These are phyloP conservation scores for Trissolcus brochymenae DNA, from an alignment of 2,888 invertebrate species.

Conservation along the genomic window DNA sequence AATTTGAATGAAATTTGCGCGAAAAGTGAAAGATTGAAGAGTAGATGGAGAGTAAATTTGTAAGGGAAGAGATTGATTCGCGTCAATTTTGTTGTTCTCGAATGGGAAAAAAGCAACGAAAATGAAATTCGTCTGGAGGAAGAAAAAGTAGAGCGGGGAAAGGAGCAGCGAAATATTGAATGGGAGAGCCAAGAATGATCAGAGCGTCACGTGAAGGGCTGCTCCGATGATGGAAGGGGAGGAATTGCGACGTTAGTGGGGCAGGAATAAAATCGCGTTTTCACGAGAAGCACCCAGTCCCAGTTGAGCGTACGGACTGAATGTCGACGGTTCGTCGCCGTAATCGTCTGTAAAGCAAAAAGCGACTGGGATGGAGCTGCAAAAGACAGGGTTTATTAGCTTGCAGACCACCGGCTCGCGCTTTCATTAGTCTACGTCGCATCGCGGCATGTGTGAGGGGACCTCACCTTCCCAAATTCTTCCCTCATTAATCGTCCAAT, in stretches of 20 bases:
- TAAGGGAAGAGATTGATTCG: no score
- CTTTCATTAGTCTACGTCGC: slow-evolving; percentile 23
- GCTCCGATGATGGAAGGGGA: slow-evolving; percentile 41
- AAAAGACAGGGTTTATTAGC: neutral
- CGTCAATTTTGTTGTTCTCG: no score
- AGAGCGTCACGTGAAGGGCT: slow-evolving; percentile 35
- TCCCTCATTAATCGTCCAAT: slow-evolving; percentile 38
- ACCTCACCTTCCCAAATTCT: slow-evolving; percentile 39
- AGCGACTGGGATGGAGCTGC: neutral
- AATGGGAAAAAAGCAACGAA: neutral
- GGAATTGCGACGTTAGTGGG: slow-evolving; percentile 46
- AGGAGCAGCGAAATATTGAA: slow-evolving; percentile 22
- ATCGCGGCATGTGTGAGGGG: slow-evolving; percentile 35
- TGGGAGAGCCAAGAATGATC: slow-evolving; percentile 31
- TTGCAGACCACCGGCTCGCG: slow-evolving; percentile 19
- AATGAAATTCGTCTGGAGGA: neutral
- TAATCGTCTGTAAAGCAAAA: slow-evolving; percentile 18
- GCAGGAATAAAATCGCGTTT: slow-evolving; percentile 49
- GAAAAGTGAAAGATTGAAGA: no score
- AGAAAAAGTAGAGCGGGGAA: neutral
- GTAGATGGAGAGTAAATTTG: no score
- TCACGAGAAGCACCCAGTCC: slow-evolving; percentile 40
- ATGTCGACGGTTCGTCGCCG: slow-evolving; percentile 48
- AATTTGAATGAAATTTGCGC: no score
- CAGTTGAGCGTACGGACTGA: slow-evolving; percentile 49